These are phyloP conservation scores for Aphaenogaster ashmeadi DNA, from an alignment of 1,140 invertebrate genomes.

Conservation along the genomic window DNA sequence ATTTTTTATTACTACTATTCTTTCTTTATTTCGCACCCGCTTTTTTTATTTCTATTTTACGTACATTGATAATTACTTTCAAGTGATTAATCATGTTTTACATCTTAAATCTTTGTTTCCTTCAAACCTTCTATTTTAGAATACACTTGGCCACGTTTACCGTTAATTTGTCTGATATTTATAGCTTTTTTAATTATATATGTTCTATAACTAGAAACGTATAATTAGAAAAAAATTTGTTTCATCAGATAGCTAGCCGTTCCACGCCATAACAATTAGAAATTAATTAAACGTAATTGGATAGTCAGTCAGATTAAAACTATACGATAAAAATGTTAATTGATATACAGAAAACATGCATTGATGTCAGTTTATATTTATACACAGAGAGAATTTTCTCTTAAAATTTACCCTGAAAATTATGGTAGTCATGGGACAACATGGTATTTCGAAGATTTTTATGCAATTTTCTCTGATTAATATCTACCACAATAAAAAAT, in stretches of 20 bases:
- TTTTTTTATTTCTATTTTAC: no score
- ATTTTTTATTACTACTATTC: not conserved
- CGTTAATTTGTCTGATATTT: not conserved
- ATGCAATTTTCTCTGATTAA: no score
- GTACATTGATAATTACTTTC: not conserved
- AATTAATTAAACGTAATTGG: not conserved
- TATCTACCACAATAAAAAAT: no score
- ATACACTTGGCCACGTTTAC: not conserved
- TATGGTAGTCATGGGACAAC: no score
- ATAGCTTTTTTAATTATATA: not conserved
- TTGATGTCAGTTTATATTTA: not conserved
- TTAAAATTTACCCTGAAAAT: no score
- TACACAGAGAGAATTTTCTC: no score
- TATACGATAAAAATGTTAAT: not conserved
- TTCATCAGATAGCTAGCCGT: not conserved
- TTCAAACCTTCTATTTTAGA: not conserved
- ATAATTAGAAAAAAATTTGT: not conserved
- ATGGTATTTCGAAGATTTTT: no score
- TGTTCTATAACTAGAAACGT: not conserved
- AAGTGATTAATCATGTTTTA: not conserved
- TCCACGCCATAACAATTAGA: not conserved
- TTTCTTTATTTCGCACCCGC: not conserved
- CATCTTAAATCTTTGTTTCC: not conserved
- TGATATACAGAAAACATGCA: not conserved
- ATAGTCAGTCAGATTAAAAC: not conserved